Base-by-base conservation (phyloP, 2,888 invertebrate species). In the Silvanus unidentatus region DNA sequence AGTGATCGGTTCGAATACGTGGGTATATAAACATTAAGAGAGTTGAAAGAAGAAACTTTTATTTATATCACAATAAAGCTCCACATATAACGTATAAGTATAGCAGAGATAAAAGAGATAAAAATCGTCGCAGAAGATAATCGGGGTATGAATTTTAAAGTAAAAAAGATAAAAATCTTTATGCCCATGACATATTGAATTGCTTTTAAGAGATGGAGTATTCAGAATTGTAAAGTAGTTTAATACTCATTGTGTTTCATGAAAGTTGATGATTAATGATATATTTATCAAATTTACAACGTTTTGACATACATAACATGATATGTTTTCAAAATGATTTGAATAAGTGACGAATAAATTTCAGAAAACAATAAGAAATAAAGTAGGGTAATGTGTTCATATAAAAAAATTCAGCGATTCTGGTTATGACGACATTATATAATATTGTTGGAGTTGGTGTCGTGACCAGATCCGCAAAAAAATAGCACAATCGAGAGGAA, bases 261-360 rank as follows among this genome's bases (percentile, higher is more conserved):
- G 38, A 37, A 29, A 43, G 42, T 49, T 42, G 45, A 53, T 54
- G 55, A 57, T 57, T 54, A 50, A 58, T 58, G 52, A 54, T 53
- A 55, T 53, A 55, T 50, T 55, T 49, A 55, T 48, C 52, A 50
- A 53, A 57, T 54, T 37, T 53, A 55, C 54, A 48, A 49, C 55
- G 52, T 55, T 59, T 56, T 54, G 52, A 54, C 32, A 40, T 47
- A 38, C 35, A 47, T 47, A 39, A 47, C 43, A 36, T 11, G 43
- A 42, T 38, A 43, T 40, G 43, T 43, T 43, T 42, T 43, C 39
- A 39, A 13, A 27, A 36, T n/a, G n/a, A 32, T 32, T 32, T 32
- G 22, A 22, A 22, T 22, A 22, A 22, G 22, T 22, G 22, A 22
- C 22, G 22, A 22, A 22, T 22, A 22, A 22, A 22, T 22, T 22